Conservation (phyloP, 2,113 vertebrate genomes). For the Pica pica region DNA sequence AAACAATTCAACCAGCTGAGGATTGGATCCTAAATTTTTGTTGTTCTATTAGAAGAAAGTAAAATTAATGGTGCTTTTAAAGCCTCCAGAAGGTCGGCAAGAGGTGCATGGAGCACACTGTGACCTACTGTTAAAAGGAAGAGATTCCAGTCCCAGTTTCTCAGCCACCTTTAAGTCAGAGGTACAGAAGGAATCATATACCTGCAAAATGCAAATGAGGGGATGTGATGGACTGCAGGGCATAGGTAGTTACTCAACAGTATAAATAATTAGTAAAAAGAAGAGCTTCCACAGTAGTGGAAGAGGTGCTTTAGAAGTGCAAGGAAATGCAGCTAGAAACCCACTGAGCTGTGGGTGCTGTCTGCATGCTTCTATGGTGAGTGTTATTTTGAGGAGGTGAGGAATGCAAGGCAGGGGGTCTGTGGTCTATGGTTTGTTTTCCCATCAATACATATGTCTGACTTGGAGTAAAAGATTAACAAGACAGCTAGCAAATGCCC, state of each 20-base stretch:
- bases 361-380: neutral
- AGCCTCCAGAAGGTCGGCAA: neutral
- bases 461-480: slow-evolving; percentile 53
- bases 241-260: neutral
- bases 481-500: slow-evolving; percentile 17
- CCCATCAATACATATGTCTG: slow-evolving; percentile 31
- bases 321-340: neutral
- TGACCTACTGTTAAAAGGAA: neutral
- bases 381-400: neutral
- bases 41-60: neutral
- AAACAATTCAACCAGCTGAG: neutral
- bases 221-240: neutral
- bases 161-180: neutral
- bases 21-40: neutral
- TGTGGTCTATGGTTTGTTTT: slow-evolving; percentile 40
- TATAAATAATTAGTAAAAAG: neutral
- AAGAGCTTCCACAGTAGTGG: neutral
- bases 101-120: neutral
- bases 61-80: neutral
- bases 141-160: neutral
- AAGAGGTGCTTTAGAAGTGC: neutral
- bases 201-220: neutral
- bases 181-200: neutral
- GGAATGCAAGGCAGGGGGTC: slow-evolving; percentile 38
- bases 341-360: neutral